phyloP scores from a whole-genome alignment of 2,797 vertebrate species.

The Phataginus tricuspis region DNA sequence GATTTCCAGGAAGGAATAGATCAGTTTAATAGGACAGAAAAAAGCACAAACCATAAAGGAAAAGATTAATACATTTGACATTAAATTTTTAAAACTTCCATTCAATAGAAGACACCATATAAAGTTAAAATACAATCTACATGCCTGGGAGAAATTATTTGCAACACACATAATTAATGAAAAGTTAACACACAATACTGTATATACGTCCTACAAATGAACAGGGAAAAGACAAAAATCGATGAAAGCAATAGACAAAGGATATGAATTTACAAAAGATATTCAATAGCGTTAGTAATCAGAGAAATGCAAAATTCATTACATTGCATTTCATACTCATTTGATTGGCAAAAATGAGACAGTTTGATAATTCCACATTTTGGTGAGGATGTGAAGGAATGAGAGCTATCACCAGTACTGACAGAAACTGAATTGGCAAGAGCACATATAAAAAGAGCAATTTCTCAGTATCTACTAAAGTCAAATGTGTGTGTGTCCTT shows the following conservation, averaged over 20 bases:
- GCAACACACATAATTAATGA: not conserved
- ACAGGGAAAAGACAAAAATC: not conserved
- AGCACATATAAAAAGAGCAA: not conserved
- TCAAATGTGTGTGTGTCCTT: not conserved
- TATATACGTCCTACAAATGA: not conserved
- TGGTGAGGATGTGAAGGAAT: not conserved
- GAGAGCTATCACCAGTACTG: not conserved
- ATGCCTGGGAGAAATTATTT: not conserved
- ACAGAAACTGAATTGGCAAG: not conserved
- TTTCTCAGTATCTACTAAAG: not conserved
- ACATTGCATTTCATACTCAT: not conserved
- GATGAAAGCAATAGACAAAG: not conserved
- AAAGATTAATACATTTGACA: not conserved
- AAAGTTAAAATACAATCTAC: not conserved
- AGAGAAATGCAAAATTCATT: slow-evolving; percentile 8
- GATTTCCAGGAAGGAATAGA: not conserved
- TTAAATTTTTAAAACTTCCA: not conserved
- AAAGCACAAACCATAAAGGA: not conserved
- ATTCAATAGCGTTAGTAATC: not conserved
- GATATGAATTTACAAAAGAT: not conserved
- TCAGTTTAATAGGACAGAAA: not conserved
- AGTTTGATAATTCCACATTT: not conserved
- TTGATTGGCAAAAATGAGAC: not conserved
- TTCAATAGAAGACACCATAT: not conserved
- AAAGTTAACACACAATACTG: not conserved